Conservation (phyloP, 2,113 vertebrate genomes). For the Zeus faber region DNA sequence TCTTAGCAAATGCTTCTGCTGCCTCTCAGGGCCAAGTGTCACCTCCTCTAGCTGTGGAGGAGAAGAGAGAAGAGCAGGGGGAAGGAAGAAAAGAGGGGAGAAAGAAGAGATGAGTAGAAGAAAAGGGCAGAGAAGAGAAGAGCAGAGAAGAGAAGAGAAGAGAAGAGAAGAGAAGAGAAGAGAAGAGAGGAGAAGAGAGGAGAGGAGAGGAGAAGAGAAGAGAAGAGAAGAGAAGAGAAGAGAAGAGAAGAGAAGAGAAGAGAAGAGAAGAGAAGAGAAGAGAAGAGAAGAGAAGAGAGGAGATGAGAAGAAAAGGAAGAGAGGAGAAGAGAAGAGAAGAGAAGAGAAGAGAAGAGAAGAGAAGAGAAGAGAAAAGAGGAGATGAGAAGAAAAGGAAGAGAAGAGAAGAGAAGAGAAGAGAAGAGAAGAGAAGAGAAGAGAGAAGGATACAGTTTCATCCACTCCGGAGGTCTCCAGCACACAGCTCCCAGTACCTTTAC, state of each 20-base stretch:
- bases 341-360: constrained; percentile 55
- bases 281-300: not conserved
- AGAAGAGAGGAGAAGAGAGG: too few species aligned
- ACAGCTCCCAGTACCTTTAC: constrained; percentile 49
- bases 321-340: too few species aligned
- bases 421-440: not conserved
- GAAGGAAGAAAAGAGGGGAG: too few species aligned
- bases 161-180: too few species aligned
- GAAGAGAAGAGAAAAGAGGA: constrained; percentile 41
- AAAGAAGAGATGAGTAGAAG: too few species aligned
- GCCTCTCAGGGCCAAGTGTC: too few species aligned
- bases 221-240: constrained; percentile 41
- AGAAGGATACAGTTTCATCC: constrained; percentile 59
- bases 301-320: too few species aligned
- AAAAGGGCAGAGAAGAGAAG: too few species aligned
- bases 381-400: not conserved
- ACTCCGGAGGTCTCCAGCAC: constrained; percentile 68
- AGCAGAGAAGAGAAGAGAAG: too few species aligned
- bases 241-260: not conserved
- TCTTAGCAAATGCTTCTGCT: constrained; percentile 74
- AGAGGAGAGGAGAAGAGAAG: constrained; percentile 49
- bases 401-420: constrained; percentile 41
- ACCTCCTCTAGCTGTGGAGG: too few species aligned
- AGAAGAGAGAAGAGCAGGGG: too few species aligned
- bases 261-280: not conserved